Evolutionary conservation across 1,140 invertebrate species (phyloP), one percentile per base, ranked within the genome.

Genomic region (Chlorops oryzae): DNA sequence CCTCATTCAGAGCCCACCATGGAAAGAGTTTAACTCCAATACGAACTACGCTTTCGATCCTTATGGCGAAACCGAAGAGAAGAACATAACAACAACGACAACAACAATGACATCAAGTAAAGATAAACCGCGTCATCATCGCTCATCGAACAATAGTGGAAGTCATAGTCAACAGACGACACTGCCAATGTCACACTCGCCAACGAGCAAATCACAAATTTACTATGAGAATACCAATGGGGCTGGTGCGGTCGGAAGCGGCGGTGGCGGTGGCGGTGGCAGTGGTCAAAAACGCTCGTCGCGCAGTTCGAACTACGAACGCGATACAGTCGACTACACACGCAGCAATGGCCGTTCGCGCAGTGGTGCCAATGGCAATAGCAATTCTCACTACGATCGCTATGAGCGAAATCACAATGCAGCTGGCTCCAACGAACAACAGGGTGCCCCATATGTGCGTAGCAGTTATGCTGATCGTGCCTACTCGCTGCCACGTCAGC

Each of bases 21-120:
- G 89, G 88, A 89, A 88, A 61, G 88, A 92, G 64, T 92, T 91
- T 63, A 81, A 87, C 2, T 76, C 84, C 1, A 88, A 88, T 62
- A 90, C 86, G 2, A 92, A 92, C 73, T 91, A 90, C 70, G 88
- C 86, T 1, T 92, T 92, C 68, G 88, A 92, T 57, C 81, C 86
- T 0, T 90, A 85, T 64, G 87, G 88, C 48, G 82, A 80, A n/a
- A 70, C 68, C 5, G 86, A 87, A 58, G 85, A 88, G 60, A 86
- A 88, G 60, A 65, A 77, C 61, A 64, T 76, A 62, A 70, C 72
- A 50, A 59, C 70, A 32, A 69, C 73, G 18, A 71, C 65, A 1
- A 61, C 56, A 22, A 59, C 53, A 23, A 61, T 55, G 22, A 59
- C 53, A 23, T 20, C 48, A 1, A 24, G 34, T 10, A 66, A 70